phyloP scores from a whole-genome alignment of 1,140 invertebrate species.

The Drosophila mojavensis region DNA sequence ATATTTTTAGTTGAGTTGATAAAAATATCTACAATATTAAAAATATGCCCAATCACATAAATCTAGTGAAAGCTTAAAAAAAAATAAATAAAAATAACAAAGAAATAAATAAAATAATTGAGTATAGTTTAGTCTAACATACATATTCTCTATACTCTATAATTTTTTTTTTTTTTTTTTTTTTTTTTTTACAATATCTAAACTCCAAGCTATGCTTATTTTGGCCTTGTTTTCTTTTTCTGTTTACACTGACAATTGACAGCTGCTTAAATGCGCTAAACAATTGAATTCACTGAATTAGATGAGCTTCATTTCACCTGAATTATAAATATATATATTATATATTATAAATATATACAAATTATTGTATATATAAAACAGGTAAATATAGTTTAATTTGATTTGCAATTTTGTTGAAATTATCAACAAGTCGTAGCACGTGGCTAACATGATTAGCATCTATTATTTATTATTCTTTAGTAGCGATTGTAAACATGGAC shows the following conservation, averaged over 20 bases:
- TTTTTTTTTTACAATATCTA: not conserved
- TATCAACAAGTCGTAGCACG: slow-evolving; percentile 48
- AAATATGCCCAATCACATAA: too few relatives aligned
- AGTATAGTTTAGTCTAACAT: too few relatives aligned
- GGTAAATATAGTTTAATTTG: slow-evolving; percentile 64
- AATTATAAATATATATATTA: not conserved
- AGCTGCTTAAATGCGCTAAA: slow-evolving; percentile 51
- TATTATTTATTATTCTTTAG: not conserved
- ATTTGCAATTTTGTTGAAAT: slow-evolving; percentile 54
- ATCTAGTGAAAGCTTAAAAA: too few relatives aligned
- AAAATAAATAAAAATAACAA: too few relatives aligned
- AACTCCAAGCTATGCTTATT: slow-evolving; percentile 39
- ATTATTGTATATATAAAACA: not conserved
- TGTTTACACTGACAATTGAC: slow-evolving; percentile 59
- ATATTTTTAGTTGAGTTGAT: too few relatives aligned
- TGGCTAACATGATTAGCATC: not conserved
- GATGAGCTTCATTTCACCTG: slow-evolving; percentile 29
- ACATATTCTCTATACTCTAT: too few relatives aligned
- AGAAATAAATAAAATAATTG: too few relatives aligned
- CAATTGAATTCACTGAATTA: slow-evolving; percentile 56
- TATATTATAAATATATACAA: not conserved
- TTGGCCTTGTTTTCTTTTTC: not conserved
- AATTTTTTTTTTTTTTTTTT: too few relatives aligned
- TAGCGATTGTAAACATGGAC: not conserved
- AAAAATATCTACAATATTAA: too few relatives aligned